These are phyloP conservation scores for Chaenodraco wilsoni DNA, from an alignment of 2,797 vertebrate genomes.

Conservation along the genomic window DNA sequence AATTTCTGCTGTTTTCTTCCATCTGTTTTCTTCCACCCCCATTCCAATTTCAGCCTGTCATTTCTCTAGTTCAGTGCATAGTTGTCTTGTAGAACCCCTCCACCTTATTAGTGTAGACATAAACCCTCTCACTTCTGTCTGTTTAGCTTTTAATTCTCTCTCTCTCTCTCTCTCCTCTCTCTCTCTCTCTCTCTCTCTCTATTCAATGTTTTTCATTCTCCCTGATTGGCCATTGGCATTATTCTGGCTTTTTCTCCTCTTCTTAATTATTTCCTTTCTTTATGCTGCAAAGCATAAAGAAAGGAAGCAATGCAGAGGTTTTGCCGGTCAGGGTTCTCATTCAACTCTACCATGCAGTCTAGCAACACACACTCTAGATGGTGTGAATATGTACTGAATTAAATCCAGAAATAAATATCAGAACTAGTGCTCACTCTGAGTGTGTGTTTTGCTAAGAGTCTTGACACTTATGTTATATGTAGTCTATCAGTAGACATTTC, in stretches of 20 bases:
- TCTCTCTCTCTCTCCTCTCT: background rate
- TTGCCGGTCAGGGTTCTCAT: background rate
- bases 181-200: background rate
- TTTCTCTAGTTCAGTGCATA: background rate
- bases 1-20: conserved; percentile 9
- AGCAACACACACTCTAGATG: background rate
- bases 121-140: conserved; percentile 9
- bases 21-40: background rate
- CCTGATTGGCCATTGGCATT: background rate
- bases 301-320: too few relatives aligned
- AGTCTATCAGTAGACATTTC: background rate
- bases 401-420: background rate
- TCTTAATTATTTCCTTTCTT: background rate
- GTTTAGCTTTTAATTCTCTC: conserved; percentile 8
- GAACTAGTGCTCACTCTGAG: background rate
- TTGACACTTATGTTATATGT: background rate
- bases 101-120: conserved; percentile 11
- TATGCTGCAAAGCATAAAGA: background rate
- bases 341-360: background rate
- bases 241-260: conserved; percentile 17
- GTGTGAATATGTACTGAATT: background rate
- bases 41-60: background rate
- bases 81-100: conserved; percentile 28
- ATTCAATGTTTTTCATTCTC: conserved; percentile 7
- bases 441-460: background rate